Evolutionary conservation across 2,888 invertebrate species (phyloP), one percentile per base, ranked within the genome.

Genomic region (Heteromurus nitidus): DNA sequence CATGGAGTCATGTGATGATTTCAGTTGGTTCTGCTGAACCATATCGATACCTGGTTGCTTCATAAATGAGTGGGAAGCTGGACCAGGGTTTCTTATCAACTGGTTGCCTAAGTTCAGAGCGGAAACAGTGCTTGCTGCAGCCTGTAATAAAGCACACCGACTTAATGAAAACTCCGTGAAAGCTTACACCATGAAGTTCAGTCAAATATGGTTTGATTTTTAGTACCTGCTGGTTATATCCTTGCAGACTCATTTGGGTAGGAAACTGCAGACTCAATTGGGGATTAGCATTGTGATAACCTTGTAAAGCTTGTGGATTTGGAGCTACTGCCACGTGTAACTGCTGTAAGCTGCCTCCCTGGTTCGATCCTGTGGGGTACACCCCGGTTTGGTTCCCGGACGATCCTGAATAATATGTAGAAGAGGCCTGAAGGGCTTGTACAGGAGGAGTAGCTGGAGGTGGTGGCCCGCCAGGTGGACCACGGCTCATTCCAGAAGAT

Each of bases 381-480:
- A 86, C 85, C 11, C 82, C 84, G 50, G 72, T 75, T 42, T 76
- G 82, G 74, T 84, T 85, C 24, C 82, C 82, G 26, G 84, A 80
- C 30, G 80, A 77, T 20, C 84, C 84, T 18, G 84, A 85, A 55
- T 86, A 86, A 70, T 85, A 85, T 2, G 69, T 77, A 1, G 85
- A 83, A 2, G 83, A 79, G 2, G 64, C 76, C 67, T 85, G 85
- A 20, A 85, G 60, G 0, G 74, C 73, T 74, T 85, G 85, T 1
- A 86, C 86, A 7, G 85, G 85, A 18, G 85, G 85, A 18, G 85
- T 85, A 1, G 84, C 85, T n/a, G 86, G 80, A 20, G 86, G 86
- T 26, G 85, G 84, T 44, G 85, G 84, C 30, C 85, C 85, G n/a
- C 81, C 81, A 5, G 79, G 76, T 30, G 84, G 85, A 28, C 84